Conservation (phyloP, 2,113 vertebrate genomes). For the Eretmochelys imbricata region DNA sequence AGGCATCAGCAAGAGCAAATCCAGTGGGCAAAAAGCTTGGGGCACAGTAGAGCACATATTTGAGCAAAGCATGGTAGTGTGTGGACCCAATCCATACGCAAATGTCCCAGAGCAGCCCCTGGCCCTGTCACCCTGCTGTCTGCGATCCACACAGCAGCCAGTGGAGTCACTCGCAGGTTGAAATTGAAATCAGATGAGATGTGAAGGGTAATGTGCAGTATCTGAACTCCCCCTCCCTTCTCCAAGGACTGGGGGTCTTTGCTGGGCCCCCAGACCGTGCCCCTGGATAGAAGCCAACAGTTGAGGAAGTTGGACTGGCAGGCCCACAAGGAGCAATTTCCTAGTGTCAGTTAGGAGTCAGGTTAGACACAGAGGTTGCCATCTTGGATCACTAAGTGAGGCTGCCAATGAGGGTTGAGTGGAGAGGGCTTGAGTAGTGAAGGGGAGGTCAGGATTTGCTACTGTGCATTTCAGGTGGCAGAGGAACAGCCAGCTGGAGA, state of each 20-base stretch:
- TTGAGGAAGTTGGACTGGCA: too few species aligned
- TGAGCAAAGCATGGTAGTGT: not conserved
- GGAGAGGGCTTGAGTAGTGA: too few species aligned
- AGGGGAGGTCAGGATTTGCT: too few species aligned
- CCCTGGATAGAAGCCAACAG: too few species aligned
- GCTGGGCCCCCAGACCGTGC: not conserved
- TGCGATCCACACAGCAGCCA: slow-evolving; percentile 13
- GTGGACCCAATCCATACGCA: not conserved
- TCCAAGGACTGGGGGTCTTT: not conserved
- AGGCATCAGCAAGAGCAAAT: too few species aligned
- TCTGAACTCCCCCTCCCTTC: not conserved
- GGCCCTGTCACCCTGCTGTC: not conserved
- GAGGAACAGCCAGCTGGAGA: too few species aligned
- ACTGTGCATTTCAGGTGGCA: too few species aligned
- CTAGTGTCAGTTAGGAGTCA: too few species aligned
- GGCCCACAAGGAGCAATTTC: not conserved
- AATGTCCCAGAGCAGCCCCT: not conserved
- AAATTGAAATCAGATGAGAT: slow-evolving; percentile 22
- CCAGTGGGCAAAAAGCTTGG: not conserved
- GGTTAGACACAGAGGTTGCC: too few species aligned
- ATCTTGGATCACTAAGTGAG: too few species aligned
- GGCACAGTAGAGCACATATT: not conserved
- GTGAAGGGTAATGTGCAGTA: not conserved
- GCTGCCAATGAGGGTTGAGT: too few species aligned
- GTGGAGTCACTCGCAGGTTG: not conserved